Evolutionary conservation across 2,888 invertebrate genomes (phyloP).

Genomic region (Sarcophaga variegata): DNA sequence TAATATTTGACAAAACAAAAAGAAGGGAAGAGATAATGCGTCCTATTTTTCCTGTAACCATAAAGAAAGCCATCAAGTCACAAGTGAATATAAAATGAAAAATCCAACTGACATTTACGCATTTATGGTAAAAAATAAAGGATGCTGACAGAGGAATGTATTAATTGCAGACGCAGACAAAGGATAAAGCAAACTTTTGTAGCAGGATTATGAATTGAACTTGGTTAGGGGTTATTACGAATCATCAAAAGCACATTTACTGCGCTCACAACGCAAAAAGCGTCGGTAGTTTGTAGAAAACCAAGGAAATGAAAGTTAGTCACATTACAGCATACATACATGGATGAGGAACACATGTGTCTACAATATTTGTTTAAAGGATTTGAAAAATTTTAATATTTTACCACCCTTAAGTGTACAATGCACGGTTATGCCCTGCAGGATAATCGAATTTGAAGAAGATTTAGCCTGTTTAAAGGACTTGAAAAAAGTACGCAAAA

Average conservation of each 20-base stretch:
- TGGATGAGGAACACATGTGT: neutral
- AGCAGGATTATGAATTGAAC: neutral
- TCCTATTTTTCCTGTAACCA: constrained; percentile 28
- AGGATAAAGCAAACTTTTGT: constrained; percentile 32
- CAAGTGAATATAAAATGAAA: constrained; percentile 37
- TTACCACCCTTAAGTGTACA: constrained; percentile 34
- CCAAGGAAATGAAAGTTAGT: constrained; percentile 46
- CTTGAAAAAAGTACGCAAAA: neutral
- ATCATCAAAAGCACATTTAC: constrained; percentile 60
- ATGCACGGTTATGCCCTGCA: neutral
- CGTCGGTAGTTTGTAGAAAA: constrained; percentile 55
- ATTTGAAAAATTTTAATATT: neutral
- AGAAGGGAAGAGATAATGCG: constrained; percentile 13
- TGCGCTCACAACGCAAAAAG: constrained; percentile 5
- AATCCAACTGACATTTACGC: neutral
- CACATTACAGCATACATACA: constrained; percentile 13
- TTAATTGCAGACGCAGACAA: constrained; percentile 56
- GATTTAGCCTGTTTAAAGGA: neutral
- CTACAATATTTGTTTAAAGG: neutral
- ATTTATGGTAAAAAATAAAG: constrained; percentile 23
- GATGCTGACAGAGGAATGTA: constrained; percentile 57
- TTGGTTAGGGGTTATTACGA: neutral
- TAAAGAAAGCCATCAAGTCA: constrained; percentile 62
- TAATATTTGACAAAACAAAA: constrained; percentile 20
- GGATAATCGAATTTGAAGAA: constrained; percentile 31